A percentile compares a stretch with the other conserved stretches of the same genome.
Evolutionary conservation across 2,113 vertebrate species (phyloP).

Genomic region (Turdus rufiventris): DNA sequence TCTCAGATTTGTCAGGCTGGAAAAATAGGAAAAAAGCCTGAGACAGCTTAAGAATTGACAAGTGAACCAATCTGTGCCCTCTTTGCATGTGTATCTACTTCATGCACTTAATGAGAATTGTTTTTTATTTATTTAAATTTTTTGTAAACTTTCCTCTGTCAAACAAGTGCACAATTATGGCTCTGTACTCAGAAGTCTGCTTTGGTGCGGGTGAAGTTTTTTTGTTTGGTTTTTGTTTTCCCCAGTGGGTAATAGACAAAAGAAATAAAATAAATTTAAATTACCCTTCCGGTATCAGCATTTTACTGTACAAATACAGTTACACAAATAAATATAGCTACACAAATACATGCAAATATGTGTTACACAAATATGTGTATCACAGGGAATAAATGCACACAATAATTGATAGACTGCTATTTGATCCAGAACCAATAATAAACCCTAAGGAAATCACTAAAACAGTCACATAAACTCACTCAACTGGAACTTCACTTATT

Average conservation of each 20-base stretch:
- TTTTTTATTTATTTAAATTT: not conserved
- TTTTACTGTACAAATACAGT: not conserved
- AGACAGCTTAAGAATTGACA: conserved; percentile 7
- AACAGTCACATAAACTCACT: not conserved
- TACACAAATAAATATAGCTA: no score
- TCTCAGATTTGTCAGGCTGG: conserved; percentile 59
- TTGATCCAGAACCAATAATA: not conserved
- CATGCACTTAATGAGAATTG: not conserved
- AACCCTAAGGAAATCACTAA: not conserved
- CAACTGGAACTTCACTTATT: not conserved
- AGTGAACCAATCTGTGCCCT: conserved; percentile 24
- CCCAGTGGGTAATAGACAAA: not conserved
- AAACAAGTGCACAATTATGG: not conserved
- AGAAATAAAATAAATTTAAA: not conserved
- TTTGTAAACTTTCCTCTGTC: not conserved
- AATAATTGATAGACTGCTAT: not conserved
- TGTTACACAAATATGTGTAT: not conserved
- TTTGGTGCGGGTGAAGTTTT: not conserved
- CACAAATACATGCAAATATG: no score
- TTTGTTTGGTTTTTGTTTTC: not conserved
- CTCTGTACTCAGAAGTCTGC: not conserved
- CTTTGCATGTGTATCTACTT: not conserved
- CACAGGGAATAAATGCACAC: not conserved
- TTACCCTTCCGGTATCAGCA: not conserved
- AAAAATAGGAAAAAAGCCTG: not conserved